Evolutionary conservation across 2,888 invertebrate genomes (phyloP).

Genomic region (Diploptera punctata): DNA sequence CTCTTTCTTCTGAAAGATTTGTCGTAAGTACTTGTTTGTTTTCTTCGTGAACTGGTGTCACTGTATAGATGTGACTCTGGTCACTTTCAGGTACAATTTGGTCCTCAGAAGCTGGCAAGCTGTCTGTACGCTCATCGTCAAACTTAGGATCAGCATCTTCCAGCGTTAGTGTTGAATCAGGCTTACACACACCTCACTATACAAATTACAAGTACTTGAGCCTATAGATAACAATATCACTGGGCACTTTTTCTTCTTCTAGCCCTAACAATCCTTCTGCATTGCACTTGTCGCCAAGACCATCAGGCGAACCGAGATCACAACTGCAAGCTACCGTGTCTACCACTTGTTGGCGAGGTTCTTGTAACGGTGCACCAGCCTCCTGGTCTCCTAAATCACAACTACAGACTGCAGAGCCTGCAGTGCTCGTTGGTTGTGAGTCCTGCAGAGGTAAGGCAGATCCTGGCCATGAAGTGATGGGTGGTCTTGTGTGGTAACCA

Average conservation of each 20-base stretch:
- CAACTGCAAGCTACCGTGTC: constrained; percentile 29
- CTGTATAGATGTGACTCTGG: constrained; percentile 10
- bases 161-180: constrained; percentile 27
- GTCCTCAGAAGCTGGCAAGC: constrained; percentile 17
- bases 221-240: constrained; percentile 36
- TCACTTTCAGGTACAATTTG: constrained; percentile 30
- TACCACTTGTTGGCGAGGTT: constrained; percentile 14
- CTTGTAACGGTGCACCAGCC: neutral
- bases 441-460: constrained; percentile 24
- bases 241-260: constrained; percentile 34
- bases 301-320: constrained; percentile 26
- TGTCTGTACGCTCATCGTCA: neutral
- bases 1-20: constrained; percentile 3
- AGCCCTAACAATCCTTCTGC: constrained; percentile 30
- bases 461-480: constrained; percentile 28
- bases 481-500: constrained; percentile 51
- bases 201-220: constrained; percentile 40
- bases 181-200: constrained; percentile 40
- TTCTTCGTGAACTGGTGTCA: neutral
- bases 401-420: constrained; percentile 37
- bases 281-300: constrained; percentile 25
- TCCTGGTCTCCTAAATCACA: constrained; percentile 39
- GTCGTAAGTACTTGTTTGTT: neutral
- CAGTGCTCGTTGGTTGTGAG: neutral
- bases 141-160: constrained; percentile 54